Evolutionary conservation across 2,113 vertebrate genomes (phyloP).

Genomic region (pig (Sus scrofa)): T2T-Sscrofa CM000824.6:67062501-67063000

Average conservation of each 20-base stretch:
- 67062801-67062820: neutral
- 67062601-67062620: constrained; percentile 15
- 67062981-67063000: neutral
- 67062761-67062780: no score
- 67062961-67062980: neutral
- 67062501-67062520: neutral
- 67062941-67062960: neutral
- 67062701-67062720: neutral
- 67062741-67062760: neutral
- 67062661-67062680: neutral
- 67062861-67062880: neutral
- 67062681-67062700: neutral
- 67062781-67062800: neutral
- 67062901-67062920: neutral
- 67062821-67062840: neutral
- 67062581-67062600: neutral
- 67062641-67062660: neutral
- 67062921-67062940: neutral
- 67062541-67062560: neutral
- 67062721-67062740: neutral
- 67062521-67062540: neutral
- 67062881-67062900: neutral
- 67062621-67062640: neutral
- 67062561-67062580: neutral
- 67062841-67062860: neutral